Percentiles rank a stretch among this genome's conserved stretches.
These are phyloP conservation scores for Strigamia crassipes DNA, from an alignment of 2,888 invertebrate genomes.

Conservation along the genomic window DNA sequence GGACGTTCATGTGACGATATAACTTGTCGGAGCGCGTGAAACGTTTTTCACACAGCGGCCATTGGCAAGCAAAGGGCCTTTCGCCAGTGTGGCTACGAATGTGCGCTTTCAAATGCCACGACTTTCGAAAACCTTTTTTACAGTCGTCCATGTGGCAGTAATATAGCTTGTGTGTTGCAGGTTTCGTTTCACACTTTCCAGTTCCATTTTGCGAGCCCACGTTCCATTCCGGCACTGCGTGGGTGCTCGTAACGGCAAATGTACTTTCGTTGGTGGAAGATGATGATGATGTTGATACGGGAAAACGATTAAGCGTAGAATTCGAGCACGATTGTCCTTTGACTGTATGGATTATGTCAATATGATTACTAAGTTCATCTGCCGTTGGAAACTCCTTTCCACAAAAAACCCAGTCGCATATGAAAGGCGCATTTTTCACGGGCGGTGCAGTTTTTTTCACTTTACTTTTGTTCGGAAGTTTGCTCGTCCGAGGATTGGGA, in stretches of 20 bases:
- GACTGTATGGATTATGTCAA: conserved; percentile 11
- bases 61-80: conserved; percentile 46
- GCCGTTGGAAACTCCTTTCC: neutral
- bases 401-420: conserved; percentile 13
- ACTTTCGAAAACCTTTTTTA: conserved; percentile 41
- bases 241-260: neutral
- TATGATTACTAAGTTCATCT: neutral
- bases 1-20: conserved; percentile 44
- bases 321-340: conserved; percentile 2
- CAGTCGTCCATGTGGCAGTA: conserved; percentile 44
- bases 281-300: neutral
- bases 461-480: conserved; percentile 18
- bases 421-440: neutral
- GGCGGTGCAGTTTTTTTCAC: neutral
- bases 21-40: conserved; percentile 46
- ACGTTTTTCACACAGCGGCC: conserved; percentile 47
- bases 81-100: conserved; percentile 44
- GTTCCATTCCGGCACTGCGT: neutral
- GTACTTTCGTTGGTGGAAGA: neutral
- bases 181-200: neutral
- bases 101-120: conserved; percentile 46
- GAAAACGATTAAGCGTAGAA: neutral
- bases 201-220: neutral
- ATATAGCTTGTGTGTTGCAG: neutral
- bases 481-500: neutral